Evolutionary conservation across 2,797 vertebrate species (phyloP).

Genomic region (Phataginus tricuspis): DNA sequence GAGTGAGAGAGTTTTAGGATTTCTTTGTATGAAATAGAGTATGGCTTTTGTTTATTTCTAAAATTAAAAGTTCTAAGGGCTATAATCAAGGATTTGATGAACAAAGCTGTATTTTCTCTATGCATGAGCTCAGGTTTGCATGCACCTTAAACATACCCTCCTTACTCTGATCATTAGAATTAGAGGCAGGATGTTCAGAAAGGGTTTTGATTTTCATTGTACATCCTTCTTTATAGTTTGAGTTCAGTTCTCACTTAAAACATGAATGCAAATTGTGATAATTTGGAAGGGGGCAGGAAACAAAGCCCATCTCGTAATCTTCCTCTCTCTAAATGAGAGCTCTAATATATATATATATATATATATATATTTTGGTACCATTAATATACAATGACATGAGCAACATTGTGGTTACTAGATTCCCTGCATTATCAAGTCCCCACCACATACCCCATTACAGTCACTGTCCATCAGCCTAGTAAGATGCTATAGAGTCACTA

Average conservation of each 20-base stretch:
- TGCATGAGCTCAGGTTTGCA: background rate
- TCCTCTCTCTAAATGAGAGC: background rate
- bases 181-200: background rate
- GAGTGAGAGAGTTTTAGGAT: background rate
- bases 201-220: background rate
- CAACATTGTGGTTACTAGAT: no score
- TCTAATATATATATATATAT: no score
- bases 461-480: no score
- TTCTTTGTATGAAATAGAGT: background rate
- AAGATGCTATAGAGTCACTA: no score
- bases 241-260: background rate
- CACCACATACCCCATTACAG: no score
- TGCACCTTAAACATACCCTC: background rate
- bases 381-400: no score
- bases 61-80: background rate
- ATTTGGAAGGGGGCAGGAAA: background rate
- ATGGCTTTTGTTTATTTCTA: conserved; percentile 7
- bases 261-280: background rate
- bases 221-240: background rate
- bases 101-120: background rate
- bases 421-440: no score
- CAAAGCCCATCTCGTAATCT: background rate
- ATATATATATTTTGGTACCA: no score
- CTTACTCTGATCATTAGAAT: background rate
- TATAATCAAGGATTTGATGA: background rate